Percentiles rank a stretch among this genome's conserved stretches.
These are phyloP conservation scores for Byasa hedistus DNA, from an alignment of 2,888 invertebrate genomes.

Conservation along the genomic window DNA sequence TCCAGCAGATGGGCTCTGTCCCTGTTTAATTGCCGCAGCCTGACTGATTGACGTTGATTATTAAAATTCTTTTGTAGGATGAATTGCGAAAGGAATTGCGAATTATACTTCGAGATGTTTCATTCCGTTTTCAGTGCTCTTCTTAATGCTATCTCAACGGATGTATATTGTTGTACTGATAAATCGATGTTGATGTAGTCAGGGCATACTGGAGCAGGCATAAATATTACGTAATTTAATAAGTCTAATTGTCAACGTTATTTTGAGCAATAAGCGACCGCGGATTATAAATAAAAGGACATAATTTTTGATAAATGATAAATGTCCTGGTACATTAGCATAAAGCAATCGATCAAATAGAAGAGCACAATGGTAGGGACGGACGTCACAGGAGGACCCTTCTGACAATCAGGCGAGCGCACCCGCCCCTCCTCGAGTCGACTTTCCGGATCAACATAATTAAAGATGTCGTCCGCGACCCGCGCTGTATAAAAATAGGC, in stretches of 20 bases:
- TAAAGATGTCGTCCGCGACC: neutral
- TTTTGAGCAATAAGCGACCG: no score
- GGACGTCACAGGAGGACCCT: neutral
- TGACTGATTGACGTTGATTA: constrained; percentile 35
- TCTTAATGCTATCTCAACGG: no score
- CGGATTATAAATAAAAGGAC: no score
- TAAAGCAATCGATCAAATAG: constrained; percentile 13
- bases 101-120: no score
- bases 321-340: neutral
- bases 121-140: no score
- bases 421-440: constrained; percentile 1
- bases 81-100: no score
- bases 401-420: neutral
- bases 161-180: no score
- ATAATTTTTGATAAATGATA: neutral
- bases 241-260: no score
- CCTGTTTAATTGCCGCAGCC: constrained; percentile 60
- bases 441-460: constrained; percentile 3
- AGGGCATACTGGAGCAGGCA: no score
- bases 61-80: constrained; percentile 3
- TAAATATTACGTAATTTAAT: no score
- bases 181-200: no score
- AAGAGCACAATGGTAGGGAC: neutral
- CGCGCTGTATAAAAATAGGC: no score
- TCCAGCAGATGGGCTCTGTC: constrained; percentile 53